Percentiles rank a stretch among this genome's conserved stretches.
These are phyloP conservation scores for Craniophora ligustri DNA, from an alignment of 2,888 invertebrate species.

Conservation along the genomic window DNA sequence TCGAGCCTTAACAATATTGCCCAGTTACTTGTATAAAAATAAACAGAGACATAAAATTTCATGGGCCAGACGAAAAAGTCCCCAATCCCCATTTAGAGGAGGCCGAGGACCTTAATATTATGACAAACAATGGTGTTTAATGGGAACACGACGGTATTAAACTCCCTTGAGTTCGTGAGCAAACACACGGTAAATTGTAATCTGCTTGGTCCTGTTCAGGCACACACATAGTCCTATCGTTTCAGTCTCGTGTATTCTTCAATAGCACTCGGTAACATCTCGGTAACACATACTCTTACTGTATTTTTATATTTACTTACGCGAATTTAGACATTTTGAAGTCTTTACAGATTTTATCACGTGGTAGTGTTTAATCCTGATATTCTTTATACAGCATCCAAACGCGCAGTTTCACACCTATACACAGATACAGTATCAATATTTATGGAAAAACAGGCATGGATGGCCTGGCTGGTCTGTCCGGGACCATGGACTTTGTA, in stretches of 20 bases:
- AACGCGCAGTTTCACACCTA: no score
- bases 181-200: conserved; percentile 39
- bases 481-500: no score
- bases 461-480: no score
- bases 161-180: conserved; percentile 40
- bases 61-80: conserved; percentile 41
- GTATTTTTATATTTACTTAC: no score
- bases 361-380: no score
- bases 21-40: conserved; percentile 29
- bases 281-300: no score
- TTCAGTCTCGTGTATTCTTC: conserved; percentile 21
- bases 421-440: no score
- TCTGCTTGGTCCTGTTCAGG: conserved; percentile 32
- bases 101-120: conserved; percentile 50
- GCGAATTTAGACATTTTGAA: no score
- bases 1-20: conserved; percentile 27
- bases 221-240: conserved; percentile 35
- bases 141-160: conserved; percentile 43
- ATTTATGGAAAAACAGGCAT: no score
- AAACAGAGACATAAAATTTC: conserved; percentile 49
- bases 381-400: no score
- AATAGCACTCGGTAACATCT: conserved; percentile 42
- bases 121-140: conserved; percentile 49
- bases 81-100: conserved; percentile 35
- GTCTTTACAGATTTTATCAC: no score